Conservation (phyloP, 2,888 invertebrate species). For the Platycnemis pennipes region DNA sequence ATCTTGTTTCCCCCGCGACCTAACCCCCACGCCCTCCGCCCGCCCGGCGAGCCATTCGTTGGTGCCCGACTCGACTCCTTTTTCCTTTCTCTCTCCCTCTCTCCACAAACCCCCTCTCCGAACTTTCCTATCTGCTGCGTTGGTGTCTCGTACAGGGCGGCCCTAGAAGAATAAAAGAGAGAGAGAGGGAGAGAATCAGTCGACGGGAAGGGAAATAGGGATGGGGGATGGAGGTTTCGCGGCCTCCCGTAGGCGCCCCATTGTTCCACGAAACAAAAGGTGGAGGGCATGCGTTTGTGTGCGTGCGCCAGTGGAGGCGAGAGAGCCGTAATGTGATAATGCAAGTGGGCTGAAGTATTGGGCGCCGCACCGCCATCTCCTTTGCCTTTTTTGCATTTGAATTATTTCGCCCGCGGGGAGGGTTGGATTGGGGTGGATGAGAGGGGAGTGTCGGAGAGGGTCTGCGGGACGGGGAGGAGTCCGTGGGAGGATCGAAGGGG, state of each 20-base stretch:
- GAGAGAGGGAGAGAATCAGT: not conserved
- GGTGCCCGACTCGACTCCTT: not conserved
- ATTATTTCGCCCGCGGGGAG: not conserved
- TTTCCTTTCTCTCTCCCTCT: not conserved
- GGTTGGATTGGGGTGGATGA: not conserved
- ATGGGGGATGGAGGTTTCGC: not conserved
- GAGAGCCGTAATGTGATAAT: conserved; percentile 64
- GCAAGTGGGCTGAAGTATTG: conserved; percentile 42
- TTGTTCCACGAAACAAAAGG: conserved; percentile 64
- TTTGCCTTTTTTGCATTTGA: conserved; percentile 48
- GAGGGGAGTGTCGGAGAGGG: not conserved
- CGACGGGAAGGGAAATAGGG: not conserved
- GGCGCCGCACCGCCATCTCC: conserved; percentile 39
- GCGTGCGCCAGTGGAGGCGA: not conserved
- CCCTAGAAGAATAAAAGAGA: conserved; percentile 6
- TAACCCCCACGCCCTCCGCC: not conserved
- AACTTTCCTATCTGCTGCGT: not conserved
- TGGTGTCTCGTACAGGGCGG: not conserved
- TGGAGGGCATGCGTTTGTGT: not conserved
- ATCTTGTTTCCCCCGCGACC: not conserved
- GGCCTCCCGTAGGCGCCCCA: conserved; percentile 50
- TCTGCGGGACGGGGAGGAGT: not conserved
- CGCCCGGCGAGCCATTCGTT: not conserved
- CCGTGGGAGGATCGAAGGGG: not conserved
- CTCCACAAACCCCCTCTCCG: not conserved